phyloP scores from a whole-genome alignment of 2,888 invertebrate species.

The Lacanobia oleracea region DNA sequence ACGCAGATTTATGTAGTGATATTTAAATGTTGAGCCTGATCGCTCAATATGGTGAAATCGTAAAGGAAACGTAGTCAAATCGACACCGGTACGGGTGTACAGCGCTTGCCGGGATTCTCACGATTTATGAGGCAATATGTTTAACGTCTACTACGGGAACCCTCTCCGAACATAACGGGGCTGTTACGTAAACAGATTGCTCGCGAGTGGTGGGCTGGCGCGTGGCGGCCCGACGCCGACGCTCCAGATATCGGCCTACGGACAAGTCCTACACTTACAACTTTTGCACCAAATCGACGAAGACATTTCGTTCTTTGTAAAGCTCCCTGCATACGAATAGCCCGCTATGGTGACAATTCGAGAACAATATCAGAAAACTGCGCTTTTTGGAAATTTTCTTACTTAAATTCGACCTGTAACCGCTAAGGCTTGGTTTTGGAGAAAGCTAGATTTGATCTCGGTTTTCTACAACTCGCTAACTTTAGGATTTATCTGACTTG shows the following conservation, averaged over 20 bases:
- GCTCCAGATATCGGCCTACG: constrained; percentile 85
- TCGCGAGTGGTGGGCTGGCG: constrained; percentile 83
- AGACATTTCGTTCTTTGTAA: constrained; percentile 75
- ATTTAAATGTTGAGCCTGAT: constrained; percentile 76
- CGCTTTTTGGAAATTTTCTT: constrained; percentile 58
- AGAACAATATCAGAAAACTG: constrained; percentile 67
- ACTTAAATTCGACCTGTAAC: constrained; percentile 28
- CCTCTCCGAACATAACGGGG: constrained; percentile 89
- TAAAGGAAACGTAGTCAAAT: constrained; percentile 89
- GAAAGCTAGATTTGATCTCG: constrained; percentile 12
- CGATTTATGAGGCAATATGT: constrained; percentile 91
- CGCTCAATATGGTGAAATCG: constrained; percentile 85
- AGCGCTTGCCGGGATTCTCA: constrained; percentile 87
- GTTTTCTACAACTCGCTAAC: constrained; percentile 11
- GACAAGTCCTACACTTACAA: constrained; percentile 81
- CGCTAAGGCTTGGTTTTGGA: constrained; percentile 7
- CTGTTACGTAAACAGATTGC: constrained; percentile 91
- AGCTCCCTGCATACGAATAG: constrained; percentile 73
- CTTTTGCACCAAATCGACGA: constrained; percentile 79
- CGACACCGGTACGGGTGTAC: constrained; percentile 86
- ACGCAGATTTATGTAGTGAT: constrained; percentile 65
- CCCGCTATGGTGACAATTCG: constrained; percentile 64
- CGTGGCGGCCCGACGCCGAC: constrained; percentile 75
- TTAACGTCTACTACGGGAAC: constrained; percentile 90
- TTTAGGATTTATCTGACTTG: constrained; percentile 15